A percentile compares a stretch with the other conserved stretches of the same genome.
These are phyloP conservation scores for Antechinus stuartii DNA, from an alignment of 2,113 vertebrate species.

Conservation along the genomic window DNA sequence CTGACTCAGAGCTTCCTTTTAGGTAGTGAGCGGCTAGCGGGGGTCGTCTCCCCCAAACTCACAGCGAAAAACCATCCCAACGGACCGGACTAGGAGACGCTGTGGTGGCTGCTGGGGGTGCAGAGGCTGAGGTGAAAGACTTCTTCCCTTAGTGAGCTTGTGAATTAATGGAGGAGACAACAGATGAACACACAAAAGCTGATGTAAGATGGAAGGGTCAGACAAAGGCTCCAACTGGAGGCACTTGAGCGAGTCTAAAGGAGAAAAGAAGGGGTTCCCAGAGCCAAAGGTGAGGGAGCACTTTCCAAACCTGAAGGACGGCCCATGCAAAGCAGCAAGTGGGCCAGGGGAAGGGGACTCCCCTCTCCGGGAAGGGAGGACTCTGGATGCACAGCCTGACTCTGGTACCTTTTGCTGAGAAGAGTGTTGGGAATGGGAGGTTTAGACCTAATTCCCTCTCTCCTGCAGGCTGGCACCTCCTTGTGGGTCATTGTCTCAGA, in stretches of 20 bases:
- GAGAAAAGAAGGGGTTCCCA: background rate
- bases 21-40: background rate
- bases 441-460: background rate
- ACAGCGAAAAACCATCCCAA: background rate
- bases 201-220: background rate
- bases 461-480: background rate
- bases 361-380: background rate
- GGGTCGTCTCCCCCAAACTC: background rate
- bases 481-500: background rate
- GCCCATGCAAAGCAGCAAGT: background rate
- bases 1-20: background rate
- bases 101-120: too few species aligned
- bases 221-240: background rate
- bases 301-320: background rate
- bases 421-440: background rate
- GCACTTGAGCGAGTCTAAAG: background rate
- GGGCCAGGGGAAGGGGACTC: background rate
- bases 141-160: background rate
- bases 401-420: background rate
- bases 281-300: background rate
- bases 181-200: background rate
- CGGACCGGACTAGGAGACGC: background rate
- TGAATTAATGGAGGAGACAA: background rate
- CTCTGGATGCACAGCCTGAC: background rate
- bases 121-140: background rate